These are phyloP conservation scores for Caenorhabditis zanzibari DNA, from an alignment of 2,888 invertebrate species.

Conservation along the genomic window DNA sequence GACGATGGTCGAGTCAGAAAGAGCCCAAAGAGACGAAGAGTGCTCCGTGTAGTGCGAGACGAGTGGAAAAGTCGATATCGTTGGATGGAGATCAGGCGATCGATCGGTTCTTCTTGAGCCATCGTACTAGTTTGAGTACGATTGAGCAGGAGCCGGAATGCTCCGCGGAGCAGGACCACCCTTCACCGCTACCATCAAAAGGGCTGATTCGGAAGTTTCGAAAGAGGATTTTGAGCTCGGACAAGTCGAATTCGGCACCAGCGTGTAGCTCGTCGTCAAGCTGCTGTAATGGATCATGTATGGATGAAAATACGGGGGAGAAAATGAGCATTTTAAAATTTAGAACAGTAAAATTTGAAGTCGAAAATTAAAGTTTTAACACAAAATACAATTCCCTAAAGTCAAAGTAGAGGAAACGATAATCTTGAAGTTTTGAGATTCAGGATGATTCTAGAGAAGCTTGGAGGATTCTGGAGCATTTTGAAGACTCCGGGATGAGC, in stretches of 20 bases:
- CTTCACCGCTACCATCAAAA: conserved; percentile 67
- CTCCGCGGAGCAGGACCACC: conserved; percentile 61
- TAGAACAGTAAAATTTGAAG: too few relatives aligned
- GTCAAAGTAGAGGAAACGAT: too few relatives aligned
- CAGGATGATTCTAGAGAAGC: background rate
- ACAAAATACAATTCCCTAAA: too few relatives aligned
- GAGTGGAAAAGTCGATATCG: conserved; percentile 47
- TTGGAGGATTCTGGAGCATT: background rate
- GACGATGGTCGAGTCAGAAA: conserved; percentile 38
- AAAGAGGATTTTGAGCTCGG: conserved; percentile 66
- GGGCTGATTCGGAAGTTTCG: conserved; percentile 72
- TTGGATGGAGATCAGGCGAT: conserved; percentile 49
- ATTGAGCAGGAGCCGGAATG: conserved; percentile 52
- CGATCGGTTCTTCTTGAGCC: conserved; percentile 18
- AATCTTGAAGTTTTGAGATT: too few relatives aligned
- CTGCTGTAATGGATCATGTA: conserved; percentile 23
- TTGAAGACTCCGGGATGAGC: too few relatives aligned
- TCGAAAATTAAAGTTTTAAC: too few relatives aligned
- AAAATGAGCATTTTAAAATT: conserved; percentile 4
- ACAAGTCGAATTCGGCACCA: conserved; percentile 30
- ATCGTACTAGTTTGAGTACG: conserved; percentile 28
- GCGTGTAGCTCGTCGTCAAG: background rate
- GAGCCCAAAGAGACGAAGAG: conserved; percentile 17
- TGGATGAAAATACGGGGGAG: background rate
- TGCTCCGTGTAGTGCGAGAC: conserved; percentile 42